These are phyloP conservation scores for Daubentonia madagascariensis DNA, from an alignment of 2,113 vertebrate genomes.

Conservation along the genomic window DNA sequence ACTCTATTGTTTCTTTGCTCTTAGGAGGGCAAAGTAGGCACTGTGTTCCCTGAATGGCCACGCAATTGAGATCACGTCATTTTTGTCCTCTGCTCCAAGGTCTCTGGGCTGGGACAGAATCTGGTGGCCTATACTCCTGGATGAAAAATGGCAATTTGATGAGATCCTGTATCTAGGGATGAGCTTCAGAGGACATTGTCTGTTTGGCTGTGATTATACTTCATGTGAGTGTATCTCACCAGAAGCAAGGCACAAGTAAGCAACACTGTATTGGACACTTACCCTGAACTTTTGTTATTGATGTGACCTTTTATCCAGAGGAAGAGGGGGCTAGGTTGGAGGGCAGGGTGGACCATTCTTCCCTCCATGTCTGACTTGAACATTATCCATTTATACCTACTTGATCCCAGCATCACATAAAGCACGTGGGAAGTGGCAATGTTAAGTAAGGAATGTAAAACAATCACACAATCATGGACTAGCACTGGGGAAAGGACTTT, in stretches of 20 bases:
- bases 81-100: background rate
- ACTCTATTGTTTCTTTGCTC: background rate
- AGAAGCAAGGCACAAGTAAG: background rate
- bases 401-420: background rate
- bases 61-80: background rate
- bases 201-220: background rate
- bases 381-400: background rate
- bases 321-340: background rate
- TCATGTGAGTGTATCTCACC: background rate
- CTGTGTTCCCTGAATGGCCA: background rate
- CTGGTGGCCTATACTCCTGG: background rate
- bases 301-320: background rate
- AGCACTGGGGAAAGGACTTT: background rate
- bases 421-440: background rate
- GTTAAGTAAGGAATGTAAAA: background rate
- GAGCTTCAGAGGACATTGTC: background rate
- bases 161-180: background rate
- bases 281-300: background rate
- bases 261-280: background rate
- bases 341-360: background rate
- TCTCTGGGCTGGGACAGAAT: background rate
- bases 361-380: background rate
- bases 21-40: background rate
- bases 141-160: background rate
- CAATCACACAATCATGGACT: background rate